Conservation (phyloP, 2,888 invertebrate genomes). For the Celastrina argiolus region DNA sequence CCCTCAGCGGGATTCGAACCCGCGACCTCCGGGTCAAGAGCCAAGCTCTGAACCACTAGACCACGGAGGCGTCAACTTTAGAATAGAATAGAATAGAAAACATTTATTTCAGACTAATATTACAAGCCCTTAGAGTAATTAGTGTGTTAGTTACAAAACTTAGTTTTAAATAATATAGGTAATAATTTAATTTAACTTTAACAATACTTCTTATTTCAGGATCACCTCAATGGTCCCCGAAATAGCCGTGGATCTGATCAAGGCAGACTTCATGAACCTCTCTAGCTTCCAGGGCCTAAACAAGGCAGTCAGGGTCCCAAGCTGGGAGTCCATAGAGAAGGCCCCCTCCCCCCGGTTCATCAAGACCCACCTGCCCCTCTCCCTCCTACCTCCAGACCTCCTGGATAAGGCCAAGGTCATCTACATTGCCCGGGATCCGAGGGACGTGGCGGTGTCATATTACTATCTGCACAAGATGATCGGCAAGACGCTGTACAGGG, state of each 20-base stretch:
- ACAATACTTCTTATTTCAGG: conserved; percentile 43
- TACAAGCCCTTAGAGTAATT: no score
- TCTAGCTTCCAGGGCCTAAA: conserved; percentile 62
- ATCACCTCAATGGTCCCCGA: conserved; percentile 57
- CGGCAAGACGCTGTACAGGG: conserved; percentile 64
- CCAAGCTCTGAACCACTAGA: no score
- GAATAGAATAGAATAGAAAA: no score
- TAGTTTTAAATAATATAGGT: neutral
- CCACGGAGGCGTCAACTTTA: no score
- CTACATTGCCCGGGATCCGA: conserved; percentile 84
- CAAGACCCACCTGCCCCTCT: conserved; percentile 86
- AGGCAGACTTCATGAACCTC: conserved; percentile 61
- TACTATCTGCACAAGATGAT: conserved; percentile 82
- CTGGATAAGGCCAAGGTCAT: conserved; percentile 78
- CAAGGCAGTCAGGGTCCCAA: conserved; percentile 51
- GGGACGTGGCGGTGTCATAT: conserved; percentile 84
- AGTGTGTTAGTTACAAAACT: no score
- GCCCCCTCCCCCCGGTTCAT: conserved; percentile 76
- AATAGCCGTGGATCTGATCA: conserved; percentile 58
- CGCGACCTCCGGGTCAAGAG: no score
- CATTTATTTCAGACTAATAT: no score
- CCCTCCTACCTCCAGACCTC: conserved; percentile 80
- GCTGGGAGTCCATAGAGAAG: conserved; percentile 57
- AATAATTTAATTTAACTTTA: neutral
- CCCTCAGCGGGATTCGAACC: no score